Evolutionary conservation across 2,113 vertebrate genomes (phyloP), one percentile per base, ranked within the genome.

Genomic region (Hiodon tergisus): DNA sequence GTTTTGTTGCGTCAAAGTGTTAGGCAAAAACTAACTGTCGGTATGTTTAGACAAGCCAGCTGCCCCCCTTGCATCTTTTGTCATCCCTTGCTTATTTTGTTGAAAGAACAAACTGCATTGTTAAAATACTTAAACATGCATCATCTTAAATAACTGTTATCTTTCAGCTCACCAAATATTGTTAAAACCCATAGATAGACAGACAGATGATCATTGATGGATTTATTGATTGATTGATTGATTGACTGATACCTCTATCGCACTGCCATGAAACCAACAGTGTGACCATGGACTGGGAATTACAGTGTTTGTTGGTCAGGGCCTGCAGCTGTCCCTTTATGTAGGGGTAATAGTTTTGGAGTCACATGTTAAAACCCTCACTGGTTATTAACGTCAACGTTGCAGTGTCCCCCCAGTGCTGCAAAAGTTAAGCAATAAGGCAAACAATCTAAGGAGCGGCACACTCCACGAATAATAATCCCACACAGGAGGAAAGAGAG

Each of bases 331-430:
- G 90, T 84, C 75, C 82, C 77, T 84, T 84, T 84, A 84, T 76
- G 77, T 88, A 86, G 69, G 6, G 76, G 79, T 88, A 83, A 88
- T 87, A 86, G 85, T 67, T 66, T 77, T 85, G 80, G 81, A 87
- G 88, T 88, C 89, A 90, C 84, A 86, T 87, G 87, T 91, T 90
- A 90, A 90, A 31, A 87, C 82, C 85, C 82, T 83, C 71, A 77
- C 83, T 81, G 79, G 83, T 88, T 88, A 81, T 86, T 88, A 76
- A 84, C 78, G 76, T 85, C 85, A 85, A 89, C 85, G 83, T 85
- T 83, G 83, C 82, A 79, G 78, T 59, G 82, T 88, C 85, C 82
- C 83, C 31, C 82, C 83, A 61, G 83, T 80, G 85, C 78, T 83
- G 79, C 80, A 61, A 53, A 61, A 59, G 83, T 87, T 83, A 82